Percentiles rank a stretch among this genome's conserved stretches.
Evolutionary conservation across 2,113 vertebrate species (phyloP).

Genomic region (Bujurquina vittata): DNA sequence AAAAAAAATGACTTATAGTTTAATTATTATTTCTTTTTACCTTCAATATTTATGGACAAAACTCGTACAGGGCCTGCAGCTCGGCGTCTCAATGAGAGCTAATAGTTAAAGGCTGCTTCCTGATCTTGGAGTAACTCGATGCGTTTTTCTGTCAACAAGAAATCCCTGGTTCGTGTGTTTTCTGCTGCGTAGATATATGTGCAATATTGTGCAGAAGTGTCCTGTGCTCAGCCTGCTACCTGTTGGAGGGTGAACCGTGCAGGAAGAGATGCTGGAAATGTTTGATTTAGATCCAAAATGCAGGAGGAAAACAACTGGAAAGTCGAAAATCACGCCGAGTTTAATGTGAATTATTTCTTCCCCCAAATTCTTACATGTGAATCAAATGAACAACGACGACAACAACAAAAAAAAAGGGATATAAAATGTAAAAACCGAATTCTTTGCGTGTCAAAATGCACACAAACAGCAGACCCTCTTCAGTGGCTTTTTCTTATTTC

Average conservation of each 20-base stretch:
- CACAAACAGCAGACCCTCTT: not conserved
- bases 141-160: constrained; percentile 57
- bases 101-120: constrained; percentile 19
- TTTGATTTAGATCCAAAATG: not conserved
- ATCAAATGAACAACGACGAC: not conserved
- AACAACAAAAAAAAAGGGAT: too few species aligned
- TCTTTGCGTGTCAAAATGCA: too few species aligned
- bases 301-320: not conserved
- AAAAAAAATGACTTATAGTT: constrained; percentile 29
- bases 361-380: not conserved
- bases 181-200: constrained; percentile 69
- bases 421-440: too few species aligned
- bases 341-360: not conserved
- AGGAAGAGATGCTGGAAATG: not conserved
- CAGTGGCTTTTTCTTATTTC: too few species aligned
- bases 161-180: constrained; percentile 53
- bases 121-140: constrained; percentile 31
- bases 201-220: constrained; percentile 77
- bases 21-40: constrained; percentile 41
- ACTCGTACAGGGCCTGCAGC: constrained; percentile 50
- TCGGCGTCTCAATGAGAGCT: constrained; percentile 43
- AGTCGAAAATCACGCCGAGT: not conserved
- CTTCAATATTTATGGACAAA: constrained; percentile 32
- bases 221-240: constrained; percentile 8
- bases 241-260: constrained; percentile 27